Conservation (phyloP, 2,888 invertebrate genomes). For the Halocaridina rubra region DNA sequence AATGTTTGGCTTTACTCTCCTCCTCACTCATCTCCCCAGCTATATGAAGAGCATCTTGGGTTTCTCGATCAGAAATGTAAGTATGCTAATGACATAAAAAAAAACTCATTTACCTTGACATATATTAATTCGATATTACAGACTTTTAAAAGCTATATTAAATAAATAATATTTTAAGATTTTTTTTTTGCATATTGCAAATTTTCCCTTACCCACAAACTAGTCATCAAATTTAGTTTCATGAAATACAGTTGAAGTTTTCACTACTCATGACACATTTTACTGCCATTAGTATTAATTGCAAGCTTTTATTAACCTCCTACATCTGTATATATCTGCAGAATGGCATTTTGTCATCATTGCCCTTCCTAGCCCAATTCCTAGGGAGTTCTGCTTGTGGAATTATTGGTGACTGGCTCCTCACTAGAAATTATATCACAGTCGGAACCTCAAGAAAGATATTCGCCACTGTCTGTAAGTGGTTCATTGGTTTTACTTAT, state of each 20-base stretch:
- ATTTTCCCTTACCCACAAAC: too few species aligned
- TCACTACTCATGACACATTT: too few species aligned
- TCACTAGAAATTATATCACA: neutral
- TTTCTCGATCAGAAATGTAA: slow-evolving; percentile 69
- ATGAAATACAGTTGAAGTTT: too few species aligned
- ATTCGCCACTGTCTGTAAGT: neutral
- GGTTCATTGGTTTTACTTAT: neutral
- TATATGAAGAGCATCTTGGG: slow-evolving; percentile 82
- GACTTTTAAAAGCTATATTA: too few species aligned
- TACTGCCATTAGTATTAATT: neutral
- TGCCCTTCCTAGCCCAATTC: neutral
- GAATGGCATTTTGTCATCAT: neutral
- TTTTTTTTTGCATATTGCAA: too few species aligned
- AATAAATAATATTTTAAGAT: too few species aligned
- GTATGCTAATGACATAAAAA: too few species aligned
- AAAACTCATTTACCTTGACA: too few species aligned
- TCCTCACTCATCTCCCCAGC: slow-evolving; percentile 82
- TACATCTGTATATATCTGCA: neutral
- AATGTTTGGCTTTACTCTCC: slow-evolving; percentile 86
- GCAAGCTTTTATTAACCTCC: neutral
- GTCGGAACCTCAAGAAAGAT: too few species aligned
- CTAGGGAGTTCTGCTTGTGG: neutral
- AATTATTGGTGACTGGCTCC: neutral
- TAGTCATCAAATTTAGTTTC: too few species aligned
- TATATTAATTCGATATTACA: too few species aligned